Base-by-base conservation (phyloP, 1,140 invertebrate species). In the Bradynema listronoti region DNA sequence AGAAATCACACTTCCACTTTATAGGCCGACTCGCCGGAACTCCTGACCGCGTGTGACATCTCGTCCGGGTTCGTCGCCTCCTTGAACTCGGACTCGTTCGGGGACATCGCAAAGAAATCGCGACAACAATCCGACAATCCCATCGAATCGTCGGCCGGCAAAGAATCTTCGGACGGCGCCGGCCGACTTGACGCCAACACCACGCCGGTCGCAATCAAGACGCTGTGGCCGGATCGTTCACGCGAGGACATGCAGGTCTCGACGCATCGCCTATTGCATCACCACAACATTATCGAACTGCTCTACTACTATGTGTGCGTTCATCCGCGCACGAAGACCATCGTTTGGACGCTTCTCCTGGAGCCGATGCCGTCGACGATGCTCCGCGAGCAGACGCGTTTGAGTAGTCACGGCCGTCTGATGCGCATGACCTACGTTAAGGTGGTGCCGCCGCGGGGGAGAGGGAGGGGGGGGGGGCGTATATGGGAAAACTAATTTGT, bases 191-290 rank as follows among this genome's bases (percentile, higher is more conserved):
- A n/a, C n/a, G n/a, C n/a, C n/a, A n/a, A n/a, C n/a, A n/a, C n/a
- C n/a, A n/a, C n/a, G n/a, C 14, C 16, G n/a, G 63, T 65, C 9
- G 63, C 63, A n/a, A 71, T 65, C 36, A 65, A 65, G 50, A 56
- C 16, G 46, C 9, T 55, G 11, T 69, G 65, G 65, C 65, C 63
- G 7, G 63, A 65, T 69, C 27, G 25, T 19, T 65, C 63, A 5
- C 39, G 63, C 9, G 63, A 65, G 52, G 63, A 69, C 29, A 42
- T 62, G 16, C 63, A 65, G 42, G 68, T 65, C 22, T 33, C 29
- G 16, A 42, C 61, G 9, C 63, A 65, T 33, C 65, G 63, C 16
- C 43, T 32, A 22, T 62, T 65, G 32, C 24, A 68, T 16, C 63
- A 65, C 25, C 27, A 71, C 24, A 65, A 65, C 30, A 19, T 65